phyloP scores from a whole-genome alignment of 1,140 invertebrate genomes.

The Apolygus lucorum region DNA sequence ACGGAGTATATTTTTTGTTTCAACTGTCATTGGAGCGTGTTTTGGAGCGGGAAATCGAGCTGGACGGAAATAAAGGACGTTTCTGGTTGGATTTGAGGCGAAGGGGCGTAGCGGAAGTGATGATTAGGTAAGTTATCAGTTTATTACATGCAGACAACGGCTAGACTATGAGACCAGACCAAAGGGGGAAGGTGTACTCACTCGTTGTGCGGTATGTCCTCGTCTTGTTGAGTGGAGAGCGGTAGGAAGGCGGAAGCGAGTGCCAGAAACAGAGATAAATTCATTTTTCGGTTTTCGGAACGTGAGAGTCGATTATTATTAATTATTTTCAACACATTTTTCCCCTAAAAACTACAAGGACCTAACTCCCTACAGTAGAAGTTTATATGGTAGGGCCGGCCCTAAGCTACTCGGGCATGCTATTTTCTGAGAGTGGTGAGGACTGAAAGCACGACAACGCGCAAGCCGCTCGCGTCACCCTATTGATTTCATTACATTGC shows the following conservation, averaged over 20 bases:
- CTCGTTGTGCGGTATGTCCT: conserved; percentile 77
- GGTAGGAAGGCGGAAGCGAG: conserved; percentile 28
- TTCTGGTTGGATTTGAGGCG: no score
- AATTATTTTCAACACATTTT: background rate
- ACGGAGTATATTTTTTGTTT: no score
- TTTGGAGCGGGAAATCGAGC: no score
- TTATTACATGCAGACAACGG: background rate
- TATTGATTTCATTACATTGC: conserved; percentile 15
- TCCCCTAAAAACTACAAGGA: background rate
- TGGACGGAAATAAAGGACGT: no score
- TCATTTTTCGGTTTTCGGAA: no score
- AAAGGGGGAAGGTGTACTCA: conserved; percentile 44
- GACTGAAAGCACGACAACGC: background rate
- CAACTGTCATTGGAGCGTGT: no score
- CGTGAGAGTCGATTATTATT: background rate
- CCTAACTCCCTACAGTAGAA: background rate
- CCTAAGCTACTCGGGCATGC: conserved; percentile 8
- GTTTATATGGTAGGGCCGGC: background rate
- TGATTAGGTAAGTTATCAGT: background rate
- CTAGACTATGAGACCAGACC: background rate
- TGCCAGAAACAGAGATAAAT: conserved; percentile 3
- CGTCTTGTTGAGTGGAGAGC: conserved; percentile 55
- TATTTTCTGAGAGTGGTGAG: conserved; percentile 2
- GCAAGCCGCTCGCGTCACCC: conserved; percentile 6
- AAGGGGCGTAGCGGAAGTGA: background rate